Percentiles rank a stretch among this genome's conserved stretches.
phyloP scores from a whole-genome alignment of 2,797 vertebrate species.

The Gadopsis bispinosus region DNA sequence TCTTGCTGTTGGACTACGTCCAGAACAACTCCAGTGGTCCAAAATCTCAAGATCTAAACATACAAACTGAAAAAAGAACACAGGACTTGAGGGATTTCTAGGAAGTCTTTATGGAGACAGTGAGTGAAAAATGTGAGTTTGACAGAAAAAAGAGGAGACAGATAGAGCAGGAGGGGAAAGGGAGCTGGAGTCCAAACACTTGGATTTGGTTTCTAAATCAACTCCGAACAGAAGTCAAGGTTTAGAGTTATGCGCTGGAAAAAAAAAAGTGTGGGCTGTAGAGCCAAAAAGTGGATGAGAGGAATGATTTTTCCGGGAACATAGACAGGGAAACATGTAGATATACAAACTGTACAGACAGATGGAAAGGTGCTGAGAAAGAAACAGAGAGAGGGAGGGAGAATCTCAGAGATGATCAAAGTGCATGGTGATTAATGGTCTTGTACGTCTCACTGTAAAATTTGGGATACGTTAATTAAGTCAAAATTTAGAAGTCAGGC shows the following conservation, averaged over 20 bases:
- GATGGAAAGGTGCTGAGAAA: constrained; percentile 1
- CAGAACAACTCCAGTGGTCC: constrained; percentile 50
- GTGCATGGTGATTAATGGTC: background rate
- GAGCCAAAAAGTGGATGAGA: constrained; percentile 74
- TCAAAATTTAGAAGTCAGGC: constrained; percentile 15
- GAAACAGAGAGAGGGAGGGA: background rate
- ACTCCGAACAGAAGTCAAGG: constrained; percentile 77
- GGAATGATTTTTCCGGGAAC: constrained; percentile 68
- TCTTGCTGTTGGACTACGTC: constrained; percentile 71
- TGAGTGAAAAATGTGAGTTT: constrained; percentile 43
- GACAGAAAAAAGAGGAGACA: constrained; percentile 46
- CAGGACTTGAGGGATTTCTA: constrained; percentile 38
- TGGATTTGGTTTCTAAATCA: constrained; percentile 74
- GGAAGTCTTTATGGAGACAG: constrained; percentile 39
- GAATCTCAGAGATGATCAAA: background rate
- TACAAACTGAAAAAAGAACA: constrained; percentile 15
- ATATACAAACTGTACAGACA: constrained; percentile 20
- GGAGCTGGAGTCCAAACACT: constrained; percentile 54
- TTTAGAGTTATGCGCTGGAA: constrained; percentile 79
- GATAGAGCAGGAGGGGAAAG: constrained; percentile 23
- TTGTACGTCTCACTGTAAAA: background rate
- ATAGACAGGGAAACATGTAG: constrained; percentile 56
- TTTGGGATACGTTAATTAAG: background rate
- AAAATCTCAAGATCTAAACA: constrained; percentile 40
- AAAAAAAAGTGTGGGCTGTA: constrained; percentile 78